A percentile compares a stretch with the other conserved stretches of the same genome.
Evolutionary conservation across 2,797 vertebrate genomes (phyloP).

Genomic region (Cheirogaleus major): DNA sequence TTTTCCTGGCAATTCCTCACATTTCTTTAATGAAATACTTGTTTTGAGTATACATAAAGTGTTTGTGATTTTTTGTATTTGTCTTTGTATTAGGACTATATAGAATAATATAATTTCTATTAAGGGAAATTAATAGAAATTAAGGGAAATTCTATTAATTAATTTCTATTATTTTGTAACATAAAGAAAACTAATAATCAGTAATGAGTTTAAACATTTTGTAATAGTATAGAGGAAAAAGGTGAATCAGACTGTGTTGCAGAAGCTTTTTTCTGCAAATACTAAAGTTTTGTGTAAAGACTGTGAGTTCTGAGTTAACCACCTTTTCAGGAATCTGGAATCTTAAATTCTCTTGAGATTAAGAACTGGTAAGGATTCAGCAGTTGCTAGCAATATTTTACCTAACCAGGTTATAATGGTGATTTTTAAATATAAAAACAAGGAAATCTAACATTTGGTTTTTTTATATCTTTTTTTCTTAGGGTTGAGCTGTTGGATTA

Average conservation of each 20-base stretch:
- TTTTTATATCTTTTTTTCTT: not conserved
- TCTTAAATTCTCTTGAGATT: not conserved
- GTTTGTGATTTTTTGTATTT: conserved; percentile 17
- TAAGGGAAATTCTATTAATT: no score
- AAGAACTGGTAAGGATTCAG: not conserved
- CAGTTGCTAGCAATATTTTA: not conserved
- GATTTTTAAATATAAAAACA: conserved; percentile 8
- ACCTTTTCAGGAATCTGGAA: conserved; percentile 5
- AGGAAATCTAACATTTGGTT: not conserved
- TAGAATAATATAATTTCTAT: not conserved
- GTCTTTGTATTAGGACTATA: not conserved
- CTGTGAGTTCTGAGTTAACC: not conserved
- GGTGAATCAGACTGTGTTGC: not conserved
- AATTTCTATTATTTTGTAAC: not conserved
- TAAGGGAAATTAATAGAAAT: no score
- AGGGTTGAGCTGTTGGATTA: conserved; percentile 98
- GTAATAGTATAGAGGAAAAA: not conserved
- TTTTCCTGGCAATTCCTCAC: conserved; percentile 14
- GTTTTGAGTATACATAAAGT: conserved; percentile 31
- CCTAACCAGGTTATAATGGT: not conserved
- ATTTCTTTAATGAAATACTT: conserved; percentile 43
- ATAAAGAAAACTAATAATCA: not conserved
- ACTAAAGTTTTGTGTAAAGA: not conserved
- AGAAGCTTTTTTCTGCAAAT: not conserved
- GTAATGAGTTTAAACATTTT: conserved; percentile 25